These are phyloP conservation scores for Carapus acus DNA, from an alignment of 2,797 vertebrate species.

Conservation along the genomic window DNA sequence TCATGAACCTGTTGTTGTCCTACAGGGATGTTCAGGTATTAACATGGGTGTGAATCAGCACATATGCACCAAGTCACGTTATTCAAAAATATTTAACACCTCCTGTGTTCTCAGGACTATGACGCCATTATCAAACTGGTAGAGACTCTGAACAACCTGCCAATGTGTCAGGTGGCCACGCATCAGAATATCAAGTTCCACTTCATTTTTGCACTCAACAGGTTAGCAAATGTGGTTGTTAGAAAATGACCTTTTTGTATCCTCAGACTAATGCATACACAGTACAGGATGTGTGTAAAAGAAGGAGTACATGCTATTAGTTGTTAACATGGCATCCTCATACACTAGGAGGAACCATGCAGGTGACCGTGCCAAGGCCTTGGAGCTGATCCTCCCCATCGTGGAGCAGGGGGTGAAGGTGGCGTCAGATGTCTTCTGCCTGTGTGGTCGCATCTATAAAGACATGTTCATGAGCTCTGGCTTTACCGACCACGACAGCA, in stretches of 20 bases:
- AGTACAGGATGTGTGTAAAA: no score
- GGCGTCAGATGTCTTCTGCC: constrained; percentile 84
- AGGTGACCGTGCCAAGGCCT: constrained; percentile 80
- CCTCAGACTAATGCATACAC: no score
- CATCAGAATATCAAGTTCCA: constrained; percentile 89
- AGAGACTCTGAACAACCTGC: constrained; percentile 80
- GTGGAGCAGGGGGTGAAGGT: constrained; percentile 67
- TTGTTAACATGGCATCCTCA: neutral
- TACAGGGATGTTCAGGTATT: constrained; percentile 84
- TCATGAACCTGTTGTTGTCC: constrained; percentile 87
- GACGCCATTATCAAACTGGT: constrained; percentile 83
- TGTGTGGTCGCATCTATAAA: constrained; percentile 91
- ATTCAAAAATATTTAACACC: constrained; percentile 13
- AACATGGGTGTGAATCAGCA: neutral
- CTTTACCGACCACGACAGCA: constrained; percentile 69
- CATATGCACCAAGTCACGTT: neutral
- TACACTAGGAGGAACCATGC: constrained; percentile 77
- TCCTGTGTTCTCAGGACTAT: constrained; percentile 75
- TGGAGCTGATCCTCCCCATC: constrained; percentile 77
- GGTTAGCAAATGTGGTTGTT: constrained; percentile 55
- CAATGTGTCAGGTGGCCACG: constrained; percentile 74
- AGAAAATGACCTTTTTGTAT: neutral
- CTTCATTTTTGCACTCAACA: constrained; percentile 90
- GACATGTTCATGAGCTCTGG: constrained; percentile 84
- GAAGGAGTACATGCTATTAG: no score